Evolutionary conservation across 2,797 vertebrate genomes (phyloP).

Genomic region (Perodicticus potto): DNA sequence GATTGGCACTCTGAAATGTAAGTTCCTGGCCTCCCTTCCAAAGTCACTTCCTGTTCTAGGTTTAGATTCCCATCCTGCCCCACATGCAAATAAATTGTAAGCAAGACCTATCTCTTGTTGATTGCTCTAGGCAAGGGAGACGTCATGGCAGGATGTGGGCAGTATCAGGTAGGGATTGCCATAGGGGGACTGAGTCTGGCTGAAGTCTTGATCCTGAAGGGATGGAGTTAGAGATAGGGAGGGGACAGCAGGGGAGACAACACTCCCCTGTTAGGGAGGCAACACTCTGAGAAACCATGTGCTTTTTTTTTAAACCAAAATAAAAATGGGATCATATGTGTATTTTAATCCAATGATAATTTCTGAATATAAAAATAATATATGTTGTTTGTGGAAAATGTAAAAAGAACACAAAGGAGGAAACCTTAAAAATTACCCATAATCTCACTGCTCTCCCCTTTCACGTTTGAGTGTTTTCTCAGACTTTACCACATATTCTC

Average conservation of each 20-base stretch:
- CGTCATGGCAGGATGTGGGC: background rate
- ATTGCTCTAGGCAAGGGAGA: background rate
- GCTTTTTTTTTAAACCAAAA: too few relatives aligned
- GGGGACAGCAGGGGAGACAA: background rate
- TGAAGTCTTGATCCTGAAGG: background rate
- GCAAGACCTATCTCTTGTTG: background rate
- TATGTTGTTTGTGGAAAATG: background rate
- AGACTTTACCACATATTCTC: background rate
- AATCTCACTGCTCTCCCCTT: background rate
- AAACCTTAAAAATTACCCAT: background rate
- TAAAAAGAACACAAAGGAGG: background rate
- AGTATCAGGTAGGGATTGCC: background rate
- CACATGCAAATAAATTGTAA: background rate
- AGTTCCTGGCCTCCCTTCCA: background rate
- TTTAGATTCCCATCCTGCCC: background rate
- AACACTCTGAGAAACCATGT: background rate
- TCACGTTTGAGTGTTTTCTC: background rate
- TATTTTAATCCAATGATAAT: conserved; percentile 20
- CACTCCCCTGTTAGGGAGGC: too few relatives aligned
- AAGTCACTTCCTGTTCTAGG: background rate
- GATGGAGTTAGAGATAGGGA: background rate
- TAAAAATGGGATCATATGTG: background rate
- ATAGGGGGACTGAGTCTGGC: background rate
- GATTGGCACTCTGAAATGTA: background rate
- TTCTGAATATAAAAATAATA: conserved; percentile 35